Conservation (phyloP, 2,113 vertebrate species). For the Nesoenas mayeri region DNA sequence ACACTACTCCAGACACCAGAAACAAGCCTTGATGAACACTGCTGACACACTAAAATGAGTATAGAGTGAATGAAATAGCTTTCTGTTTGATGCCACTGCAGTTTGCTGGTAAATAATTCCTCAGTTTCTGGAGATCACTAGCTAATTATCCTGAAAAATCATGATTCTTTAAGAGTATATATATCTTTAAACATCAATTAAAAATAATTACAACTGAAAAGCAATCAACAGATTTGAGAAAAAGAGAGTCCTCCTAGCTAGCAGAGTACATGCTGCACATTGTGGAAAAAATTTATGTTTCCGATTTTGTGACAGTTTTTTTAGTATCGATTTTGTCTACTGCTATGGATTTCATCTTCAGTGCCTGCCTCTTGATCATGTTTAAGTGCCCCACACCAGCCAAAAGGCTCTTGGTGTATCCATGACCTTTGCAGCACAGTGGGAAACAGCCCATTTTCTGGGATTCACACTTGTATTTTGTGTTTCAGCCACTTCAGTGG, state of each 20-base stretch:
- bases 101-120: background rate
- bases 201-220: constrained; percentile 19
- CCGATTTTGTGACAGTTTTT: background rate
- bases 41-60: background rate
- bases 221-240: background rate
- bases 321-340: background rate
- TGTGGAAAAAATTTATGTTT: background rate
- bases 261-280: background rate
- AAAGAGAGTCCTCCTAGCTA: background rate
- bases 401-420: background rate
- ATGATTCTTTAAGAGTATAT: background rate
- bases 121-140: background rate
- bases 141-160: constrained; percentile 29
- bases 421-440: background rate
- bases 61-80: background rate
- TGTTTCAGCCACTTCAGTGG: background rate
- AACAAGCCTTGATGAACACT: background rate
- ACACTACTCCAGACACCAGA: background rate
- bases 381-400: background rate
- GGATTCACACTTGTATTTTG: background rate
- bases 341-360: background rate
- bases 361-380: fast-evolving
- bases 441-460: background rate
- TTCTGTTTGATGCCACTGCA: background rate
- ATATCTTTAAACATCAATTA: constrained; percentile 36